Percentiles rank a stretch among this genome's conserved stretches.
Conservation (phyloP, 64 coral and sea anemone genomes). For the Stichodactyla mertensii region DNA sequence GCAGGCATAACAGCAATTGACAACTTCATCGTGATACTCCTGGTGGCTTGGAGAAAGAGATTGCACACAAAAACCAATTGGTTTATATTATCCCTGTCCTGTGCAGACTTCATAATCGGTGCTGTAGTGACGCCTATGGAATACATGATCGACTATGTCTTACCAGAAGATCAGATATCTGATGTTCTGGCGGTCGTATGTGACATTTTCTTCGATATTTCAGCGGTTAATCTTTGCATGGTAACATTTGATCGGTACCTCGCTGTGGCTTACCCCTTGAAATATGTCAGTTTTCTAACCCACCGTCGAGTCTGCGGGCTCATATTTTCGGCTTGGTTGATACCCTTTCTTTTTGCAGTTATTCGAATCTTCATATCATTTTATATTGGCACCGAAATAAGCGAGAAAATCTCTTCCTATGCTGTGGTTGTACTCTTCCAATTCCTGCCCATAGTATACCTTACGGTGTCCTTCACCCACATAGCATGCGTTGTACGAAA, state of each 20-base stretch:
- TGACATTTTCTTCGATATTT: background rate
- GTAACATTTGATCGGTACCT: background rate
- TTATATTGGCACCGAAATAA: background rate
- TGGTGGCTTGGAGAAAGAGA: background rate
- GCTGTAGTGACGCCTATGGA: background rate
- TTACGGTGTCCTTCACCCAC: background rate
- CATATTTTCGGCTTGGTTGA: background rate
- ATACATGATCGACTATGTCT: background rate
- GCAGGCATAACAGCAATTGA: background rate
- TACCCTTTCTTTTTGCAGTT: background rate
- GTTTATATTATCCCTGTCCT: background rate
- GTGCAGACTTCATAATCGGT: background rate
- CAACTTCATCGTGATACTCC: background rate
- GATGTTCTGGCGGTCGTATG: background rate
- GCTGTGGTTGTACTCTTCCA: background rate
- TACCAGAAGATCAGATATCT: background rate
- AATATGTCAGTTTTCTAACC: background rate
- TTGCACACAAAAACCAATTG: background rate
- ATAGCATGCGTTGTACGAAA: background rate
- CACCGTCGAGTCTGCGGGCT: background rate
- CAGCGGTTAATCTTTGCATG: background rate
- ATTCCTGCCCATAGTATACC: background rate
- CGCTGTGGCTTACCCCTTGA: background rate
- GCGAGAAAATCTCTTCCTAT: background rate
- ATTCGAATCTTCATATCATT: background rate